phyloP scores from a whole-genome alignment of 2,888 invertebrate genomes.

The Agrilus mali region DNA sequence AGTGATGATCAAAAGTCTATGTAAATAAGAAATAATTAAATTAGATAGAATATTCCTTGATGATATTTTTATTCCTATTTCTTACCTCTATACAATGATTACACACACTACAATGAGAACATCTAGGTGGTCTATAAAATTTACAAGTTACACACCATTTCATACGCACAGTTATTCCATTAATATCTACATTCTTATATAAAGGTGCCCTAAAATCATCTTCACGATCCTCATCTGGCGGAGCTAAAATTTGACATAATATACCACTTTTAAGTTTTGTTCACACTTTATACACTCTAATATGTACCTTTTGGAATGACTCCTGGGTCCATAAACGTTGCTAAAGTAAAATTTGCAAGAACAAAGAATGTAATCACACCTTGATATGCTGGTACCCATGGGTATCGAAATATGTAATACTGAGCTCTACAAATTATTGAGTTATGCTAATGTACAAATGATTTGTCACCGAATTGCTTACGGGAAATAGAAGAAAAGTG shows the following conservation, averaged over 20 bases:
- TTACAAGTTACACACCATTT: constrained; percentile 99
- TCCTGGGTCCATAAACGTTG: constrained; percentile 99
- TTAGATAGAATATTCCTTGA: neutral
- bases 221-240: constrained; percentile 92
- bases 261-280: too few relatives aligned
- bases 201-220: constrained; percentile 94
- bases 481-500: constrained; percentile 95
- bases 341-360: constrained; percentile 94
- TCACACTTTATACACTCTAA: too few relatives aligned
- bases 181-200: constrained; percentile 95
- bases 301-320: constrained; percentile 86
- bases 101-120: constrained; percentile 98
- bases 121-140: constrained; percentile 97
- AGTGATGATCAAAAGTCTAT: constrained; percentile 99
- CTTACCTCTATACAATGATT: constrained; percentile 94
- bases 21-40: constrained; percentile 4
- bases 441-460: neutral
- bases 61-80: constrained; percentile 1
- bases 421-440: constrained; percentile 56
- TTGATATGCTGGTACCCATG: constrained; percentile 88
- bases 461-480: constrained; percentile 49
- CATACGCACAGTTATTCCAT: constrained; percentile 97
- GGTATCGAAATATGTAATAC: constrained; percentile 68
- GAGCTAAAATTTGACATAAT: constrained; percentile 45
- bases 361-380: constrained; percentile 94